These are phyloP conservation scores for Poicephalus gulielmi DNA, from an alignment of 2,113 vertebrate genomes.

Conservation along the genomic window DNA sequence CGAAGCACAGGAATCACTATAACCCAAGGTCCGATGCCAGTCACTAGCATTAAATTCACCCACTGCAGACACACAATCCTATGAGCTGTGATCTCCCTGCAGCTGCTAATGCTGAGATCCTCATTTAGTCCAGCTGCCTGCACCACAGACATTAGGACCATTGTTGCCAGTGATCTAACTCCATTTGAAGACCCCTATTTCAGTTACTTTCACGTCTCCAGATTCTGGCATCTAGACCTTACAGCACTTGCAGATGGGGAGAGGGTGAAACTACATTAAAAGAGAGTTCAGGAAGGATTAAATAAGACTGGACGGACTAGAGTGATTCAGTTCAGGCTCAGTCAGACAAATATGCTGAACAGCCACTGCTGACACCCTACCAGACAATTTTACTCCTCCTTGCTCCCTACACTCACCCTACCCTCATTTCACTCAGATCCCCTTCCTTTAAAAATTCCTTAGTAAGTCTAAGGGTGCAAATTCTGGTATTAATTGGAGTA, in stretches of 20 bases:
- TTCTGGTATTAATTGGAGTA: background rate
- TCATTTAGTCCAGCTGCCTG: background rate
- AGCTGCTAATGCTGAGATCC: background rate
- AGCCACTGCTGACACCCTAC: background rate
- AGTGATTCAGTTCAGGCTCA: background rate
- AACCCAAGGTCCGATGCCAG: too few relatives aligned
- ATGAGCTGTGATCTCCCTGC: background rate
- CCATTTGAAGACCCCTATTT: background rate
- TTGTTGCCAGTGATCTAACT: background rate
- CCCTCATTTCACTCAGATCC: rapidly evolving
- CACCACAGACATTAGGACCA: background rate
- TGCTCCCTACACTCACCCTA: rapidly evolving
- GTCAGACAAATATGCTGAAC: background rate
- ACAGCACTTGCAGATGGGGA: background rate
- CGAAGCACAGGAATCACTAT: rapidly evolving
- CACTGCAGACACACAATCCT: background rate
- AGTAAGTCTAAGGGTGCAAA: background rate
- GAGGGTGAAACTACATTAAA: background rate
- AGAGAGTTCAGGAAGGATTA: background rate
- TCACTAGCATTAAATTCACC: background rate
- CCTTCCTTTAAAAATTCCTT: background rate
- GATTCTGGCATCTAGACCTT: background rate
- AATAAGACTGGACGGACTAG: background rate
- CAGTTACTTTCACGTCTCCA: background rate
- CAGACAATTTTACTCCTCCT: background rate